A percentile compares a stretch with the other conserved stretches of the same genome.
Evolutionary conservation across 92 coral and sea anemone species (phyloP).

Genomic region (Phenganax marumi): DNA sequence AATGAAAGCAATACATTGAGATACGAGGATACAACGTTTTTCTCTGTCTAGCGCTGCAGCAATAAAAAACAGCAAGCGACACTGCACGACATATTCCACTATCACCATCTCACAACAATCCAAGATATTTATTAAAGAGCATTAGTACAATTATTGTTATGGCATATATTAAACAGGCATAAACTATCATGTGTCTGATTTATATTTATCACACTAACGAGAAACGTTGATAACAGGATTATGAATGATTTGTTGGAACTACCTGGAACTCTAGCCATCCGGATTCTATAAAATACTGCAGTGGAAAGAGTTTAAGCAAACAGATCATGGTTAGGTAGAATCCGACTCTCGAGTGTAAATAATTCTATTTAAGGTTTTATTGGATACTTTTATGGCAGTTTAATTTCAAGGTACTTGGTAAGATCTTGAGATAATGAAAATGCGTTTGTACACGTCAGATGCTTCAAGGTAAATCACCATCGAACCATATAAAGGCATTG

Average conservation of each 20-base stretch:
- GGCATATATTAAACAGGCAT: background rate
- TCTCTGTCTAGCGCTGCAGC: background rate
- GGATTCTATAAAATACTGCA: too few relatives aligned
- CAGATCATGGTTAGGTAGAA: background rate
- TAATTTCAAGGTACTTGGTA: background rate
- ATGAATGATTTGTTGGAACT: too few relatives aligned
- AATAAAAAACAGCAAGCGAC: background rate
- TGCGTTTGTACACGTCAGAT: background rate
- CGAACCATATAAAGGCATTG: too few relatives aligned
- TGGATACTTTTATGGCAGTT: background rate
- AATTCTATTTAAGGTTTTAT: background rate
- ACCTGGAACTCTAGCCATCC: too few relatives aligned
- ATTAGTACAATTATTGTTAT: background rate
- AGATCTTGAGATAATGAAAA: slow-evolving; percentile 7
- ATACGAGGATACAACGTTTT: background rate
- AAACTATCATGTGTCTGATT: background rate
- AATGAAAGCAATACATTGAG: background rate
- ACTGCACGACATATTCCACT: background rate
- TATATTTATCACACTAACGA: background rate
- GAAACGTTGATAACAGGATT: too few relatives aligned
- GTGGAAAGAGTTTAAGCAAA: background rate
- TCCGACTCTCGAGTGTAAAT: background rate
- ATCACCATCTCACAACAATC: background rate
- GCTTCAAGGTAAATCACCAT: too few relatives aligned
- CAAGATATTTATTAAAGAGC: background rate